A percentile compares a stretch with the other conserved stretches of the same genome.
These are phyloP conservation scores for Pseudomugil gertrudae DNA, from an alignment of 2,797 vertebrate species.

Conservation along the genomic window DNA sequence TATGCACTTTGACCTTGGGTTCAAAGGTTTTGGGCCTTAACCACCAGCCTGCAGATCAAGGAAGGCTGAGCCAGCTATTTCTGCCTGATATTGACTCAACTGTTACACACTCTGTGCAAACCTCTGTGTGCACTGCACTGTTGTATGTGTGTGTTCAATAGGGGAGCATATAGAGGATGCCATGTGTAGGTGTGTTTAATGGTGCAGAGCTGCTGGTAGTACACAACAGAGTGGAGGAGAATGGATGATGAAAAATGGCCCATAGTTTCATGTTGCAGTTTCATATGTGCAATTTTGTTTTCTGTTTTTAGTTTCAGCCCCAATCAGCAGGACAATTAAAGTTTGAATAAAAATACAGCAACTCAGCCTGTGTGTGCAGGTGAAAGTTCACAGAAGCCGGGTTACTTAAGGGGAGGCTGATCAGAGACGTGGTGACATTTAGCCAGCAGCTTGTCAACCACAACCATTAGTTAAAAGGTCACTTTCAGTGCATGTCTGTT, in stretches of 20 bases:
- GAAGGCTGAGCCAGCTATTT: constrained; percentile 58
- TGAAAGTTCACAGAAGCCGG: constrained; percentile 6
- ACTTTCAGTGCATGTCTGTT: neutral
- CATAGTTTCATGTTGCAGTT: neutral
- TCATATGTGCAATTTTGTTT: neutral
- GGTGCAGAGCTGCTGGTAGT: constrained; percentile 45
- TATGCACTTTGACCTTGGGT: constrained; percentile 60
- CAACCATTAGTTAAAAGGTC: constrained; percentile 19
- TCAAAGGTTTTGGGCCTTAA: constrained; percentile 64
- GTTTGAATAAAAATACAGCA: too few species aligned
- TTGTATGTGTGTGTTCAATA: constrained; percentile 22
- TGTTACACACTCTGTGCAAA: constrained; percentile 38
- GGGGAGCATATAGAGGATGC: constrained; percentile 44
- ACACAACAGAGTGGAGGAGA: constrained; percentile 16
- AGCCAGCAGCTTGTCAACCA: constrained; percentile 15
- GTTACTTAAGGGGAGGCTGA: neutral
- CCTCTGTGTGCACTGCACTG: constrained; percentile 24
- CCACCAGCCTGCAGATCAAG: constrained; percentile 54
- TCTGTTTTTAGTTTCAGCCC: neutral
- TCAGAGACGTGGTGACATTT: constrained; percentile 37
- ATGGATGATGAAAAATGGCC: neutral
- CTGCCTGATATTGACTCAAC: constrained; percentile 62
- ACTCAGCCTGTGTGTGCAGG: neutral
- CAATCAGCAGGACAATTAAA: neutral
- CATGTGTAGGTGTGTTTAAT: constrained; percentile 44